These are phyloP conservation scores for Aspidiotus destructor DNA, from an alignment of 2,888 invertebrate species.

Conservation along the genomic window DNA sequence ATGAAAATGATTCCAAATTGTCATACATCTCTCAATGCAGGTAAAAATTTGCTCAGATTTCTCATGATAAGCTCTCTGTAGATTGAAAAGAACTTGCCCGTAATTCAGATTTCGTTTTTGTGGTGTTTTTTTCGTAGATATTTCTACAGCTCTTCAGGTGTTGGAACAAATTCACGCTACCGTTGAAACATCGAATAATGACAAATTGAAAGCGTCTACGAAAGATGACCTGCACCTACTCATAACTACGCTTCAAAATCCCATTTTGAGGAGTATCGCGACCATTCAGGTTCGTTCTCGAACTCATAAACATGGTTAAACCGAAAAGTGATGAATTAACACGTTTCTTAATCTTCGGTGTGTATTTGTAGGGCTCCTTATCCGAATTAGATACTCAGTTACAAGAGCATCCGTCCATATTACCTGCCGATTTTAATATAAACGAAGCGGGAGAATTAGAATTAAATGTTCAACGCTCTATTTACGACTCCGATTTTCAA, in stretches of 20 bases:
- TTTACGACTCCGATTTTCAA: slow-evolving; percentile 42
- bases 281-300: slow-evolving; percentile 51
- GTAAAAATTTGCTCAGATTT: background rate
- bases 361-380: slow-evolving; percentile 60
- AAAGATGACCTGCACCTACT: slow-evolving; percentile 39
- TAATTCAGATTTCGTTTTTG: too few species aligned
- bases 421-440: slow-evolving; percentile 89
- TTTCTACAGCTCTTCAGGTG: slow-evolving; percentile 79
- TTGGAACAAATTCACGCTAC: slow-evolving; percentile 78
- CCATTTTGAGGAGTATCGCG: slow-evolving; percentile 80
- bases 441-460: slow-evolving; percentile 62
- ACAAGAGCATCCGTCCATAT: slow-evolving; percentile 80
- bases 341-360: too few species aligned
- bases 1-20: slow-evolving; percentile 15
- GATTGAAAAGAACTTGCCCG: too few species aligned
- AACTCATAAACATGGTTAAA: background rate
- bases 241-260: slow-evolving; percentile 52
- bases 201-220: slow-evolving; percentile 61
- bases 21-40: slow-evolving; percentile 22
- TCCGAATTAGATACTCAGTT: slow-evolving; percentile 77
- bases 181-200: slow-evolving; percentile 74
- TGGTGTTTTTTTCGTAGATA: slow-evolving; percentile 47
- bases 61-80: background rate
- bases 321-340: too few species aligned
- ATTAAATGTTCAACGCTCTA: slow-evolving; percentile 53